Evolutionary conservation across 2,113 vertebrate species (phyloP), one percentile per base, ranked within the genome.

Genomic region (Prietella phreatophila): DNA sequence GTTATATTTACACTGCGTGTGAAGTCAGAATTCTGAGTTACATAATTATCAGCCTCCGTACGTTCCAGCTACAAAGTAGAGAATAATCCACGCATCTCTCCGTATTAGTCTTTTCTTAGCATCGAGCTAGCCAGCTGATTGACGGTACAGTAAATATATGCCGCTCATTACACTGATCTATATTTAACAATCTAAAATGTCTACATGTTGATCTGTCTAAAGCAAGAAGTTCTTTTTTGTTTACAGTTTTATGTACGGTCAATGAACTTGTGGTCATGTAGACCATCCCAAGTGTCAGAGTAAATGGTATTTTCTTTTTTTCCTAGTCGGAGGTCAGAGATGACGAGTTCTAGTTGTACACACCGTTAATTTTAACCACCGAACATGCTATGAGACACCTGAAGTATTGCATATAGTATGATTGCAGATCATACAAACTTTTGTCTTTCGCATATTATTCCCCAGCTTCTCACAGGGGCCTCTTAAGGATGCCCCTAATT

Each of bases 401-500:
- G 30, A 58, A 2, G 3, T 22, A 58, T 81, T 36, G 17, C 79
- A 47, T 47, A 6, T 47, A 47, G 42, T 47, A 6, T 47, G 42
- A 47, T 47, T 47, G 42, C 6, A 47, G 42, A 25, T 82, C 33
- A 39, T 60, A 53, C 3, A 14, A 25, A 6, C 36, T 47, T 42
- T 53, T 50, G 53, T 3, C 30, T 47, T 30, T 33, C 13, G 25
- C 4, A 17, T 22, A 4, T 10, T 47, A 11, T 15, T 60, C 47
- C 61, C 0, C 89, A 96, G 96, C 90, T 96, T 96, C 90, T 92
- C 94, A 91, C 95, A 96, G 93, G 95, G 96, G 7, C 94, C 96
- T 0, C 91, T 96, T 85, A 96, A 96, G 93, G 95, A 96, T 89
- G 95, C 95, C 85, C 96, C 96, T 42, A 96, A 96, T 88, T 92